Evolutionary conservation across 2,888 invertebrate genomes (phyloP).

Genomic region (Drosophila prostipennis): DNA sequence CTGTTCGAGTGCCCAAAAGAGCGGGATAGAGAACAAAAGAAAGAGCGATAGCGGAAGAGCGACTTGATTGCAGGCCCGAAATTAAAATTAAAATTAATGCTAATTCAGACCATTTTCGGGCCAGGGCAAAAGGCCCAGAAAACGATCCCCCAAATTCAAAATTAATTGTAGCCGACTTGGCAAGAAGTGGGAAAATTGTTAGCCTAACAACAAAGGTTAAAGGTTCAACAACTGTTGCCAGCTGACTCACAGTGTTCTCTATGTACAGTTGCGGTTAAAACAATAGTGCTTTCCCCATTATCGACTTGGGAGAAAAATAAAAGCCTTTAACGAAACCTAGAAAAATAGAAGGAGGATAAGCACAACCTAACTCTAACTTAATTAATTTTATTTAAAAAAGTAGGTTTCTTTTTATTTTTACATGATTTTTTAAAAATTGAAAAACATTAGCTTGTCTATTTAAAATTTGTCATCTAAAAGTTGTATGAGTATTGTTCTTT

Average conservation of each 20-base stretch:
- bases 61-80: constrained; percentile 56
- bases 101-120: constrained; percentile 57
- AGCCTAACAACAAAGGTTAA: constrained; percentile 32
- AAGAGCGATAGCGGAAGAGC: constrained; percentile 30
- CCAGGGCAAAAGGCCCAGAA: constrained; percentile 11
- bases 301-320: background rate
- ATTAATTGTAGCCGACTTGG: constrained; percentile 46
- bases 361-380: too few species aligned
- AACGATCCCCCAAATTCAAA: constrained; percentile 39
- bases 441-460: too few species aligned
- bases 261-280: constrained; percentile 28
- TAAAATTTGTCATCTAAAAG: too few species aligned
- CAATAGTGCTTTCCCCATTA: background rate
- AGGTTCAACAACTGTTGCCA: constrained; percentile 61
- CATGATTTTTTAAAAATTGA: too few species aligned
- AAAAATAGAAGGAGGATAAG: too few species aligned
- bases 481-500: too few species aligned
- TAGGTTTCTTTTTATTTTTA: too few species aligned
- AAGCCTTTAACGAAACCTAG: background rate
- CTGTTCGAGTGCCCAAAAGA: constrained; percentile 28
- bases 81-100: constrained; percentile 58
- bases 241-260: constrained; percentile 18
- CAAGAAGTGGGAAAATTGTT: constrained; percentile 32
- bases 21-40: constrained; percentile 16
- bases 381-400: too few species aligned